These are phyloP conservation scores for Rhombomys opimus DNA, from an alignment of 2,113 vertebrate genomes.

Conservation along the genomic window DNA sequence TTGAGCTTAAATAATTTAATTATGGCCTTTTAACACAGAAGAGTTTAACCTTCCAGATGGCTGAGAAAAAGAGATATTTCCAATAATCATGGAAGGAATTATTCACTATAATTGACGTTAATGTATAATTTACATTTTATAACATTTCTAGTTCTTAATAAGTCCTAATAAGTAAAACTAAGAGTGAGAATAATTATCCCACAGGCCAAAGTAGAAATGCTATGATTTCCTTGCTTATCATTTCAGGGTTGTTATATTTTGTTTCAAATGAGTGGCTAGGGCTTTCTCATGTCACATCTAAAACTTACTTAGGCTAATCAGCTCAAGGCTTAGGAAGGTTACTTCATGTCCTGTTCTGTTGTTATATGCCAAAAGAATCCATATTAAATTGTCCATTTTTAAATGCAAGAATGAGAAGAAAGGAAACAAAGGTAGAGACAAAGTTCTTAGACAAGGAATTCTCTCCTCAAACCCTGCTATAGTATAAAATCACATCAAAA, in stretches of 20 bases:
- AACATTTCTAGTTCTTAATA: conserved; percentile 63
- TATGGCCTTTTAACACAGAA: conserved; percentile 62
- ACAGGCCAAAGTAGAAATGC: conserved; percentile 51
- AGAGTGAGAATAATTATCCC: conserved; percentile 43
- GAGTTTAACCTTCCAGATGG: conserved; percentile 59
- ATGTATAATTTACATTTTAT: conserved; percentile 63
- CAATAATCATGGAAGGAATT: conserved; percentile 55
- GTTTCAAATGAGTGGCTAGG: conserved; percentile 36
- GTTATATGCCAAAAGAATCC: neutral
- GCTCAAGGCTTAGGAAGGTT: conserved; percentile 62
- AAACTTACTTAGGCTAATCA: conserved; percentile 50
- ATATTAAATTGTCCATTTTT: conserved; percentile 19
- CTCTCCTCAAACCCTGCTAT: conserved; percentile 24
- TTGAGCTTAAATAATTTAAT: conserved; percentile 68
- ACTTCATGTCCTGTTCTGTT: conserved; percentile 28
- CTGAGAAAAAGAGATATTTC: conserved; percentile 64
- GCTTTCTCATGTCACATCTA: conserved; percentile 43
- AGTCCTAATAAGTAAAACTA: conserved; percentile 65
- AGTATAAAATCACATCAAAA: conserved; percentile 73
- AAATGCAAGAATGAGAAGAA: neutral
- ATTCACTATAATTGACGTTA: conserved; percentile 74
- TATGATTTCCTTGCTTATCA: conserved; percentile 50
- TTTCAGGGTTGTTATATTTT: conserved; percentile 59
- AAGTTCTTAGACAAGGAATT: neutral
- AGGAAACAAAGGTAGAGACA: neutral